Base-by-base conservation (phyloP, 2,113 vertebrate genomes). In the Lampris megalopsis region DNA sequence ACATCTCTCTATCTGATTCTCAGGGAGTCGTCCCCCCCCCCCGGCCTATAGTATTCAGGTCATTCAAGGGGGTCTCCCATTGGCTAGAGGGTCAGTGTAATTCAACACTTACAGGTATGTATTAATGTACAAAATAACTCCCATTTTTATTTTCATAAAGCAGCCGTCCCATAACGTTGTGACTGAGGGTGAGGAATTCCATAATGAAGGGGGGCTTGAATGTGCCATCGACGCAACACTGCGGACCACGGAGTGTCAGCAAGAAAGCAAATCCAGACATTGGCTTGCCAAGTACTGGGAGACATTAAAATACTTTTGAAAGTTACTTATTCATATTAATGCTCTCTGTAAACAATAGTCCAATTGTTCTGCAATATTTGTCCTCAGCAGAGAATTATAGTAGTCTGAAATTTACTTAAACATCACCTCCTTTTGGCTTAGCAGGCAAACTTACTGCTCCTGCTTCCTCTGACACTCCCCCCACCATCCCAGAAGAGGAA, bases 361-460 rank as follows among this genome's bases (percentile, higher is more conserved):
- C 43, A 45, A 45, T 7, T 45, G 7, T 45, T 45, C 7, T 4
- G 2, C 43, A 45, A n/a, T 53, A 10, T 53, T 10, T n/a, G 3
- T n/a, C 2, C 11, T 53, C 11, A 24, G 24, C 24, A 24, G 24
- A 24, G 24, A 24, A 24, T 24, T 24, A 24, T 24, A 24, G 24
- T 24, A 24, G 24, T 53, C 1, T n/a, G 2, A 1, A 50, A 7
- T 38, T 73, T n/a, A 60, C 9, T 73, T 57, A n/a, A n/a, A 36
- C 3, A 9, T 52, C 0, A 9, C 58, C 53, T 40, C 5, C 62
- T 63, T 86, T 81, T 68, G 77, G 71, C 62, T 74, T 69, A 77
- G 71, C 74, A 68, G 53, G 68, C 62, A 8, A 40, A 35, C 60
- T 37, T 35, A 57, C 77, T 54, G 78, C 66, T 68, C 71, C 63